Evolutionary conservation across 2,113 vertebrate genomes (phyloP), one percentile per base, ranked within the genome.

Genomic region (Poecilia latipinna): DNA sequence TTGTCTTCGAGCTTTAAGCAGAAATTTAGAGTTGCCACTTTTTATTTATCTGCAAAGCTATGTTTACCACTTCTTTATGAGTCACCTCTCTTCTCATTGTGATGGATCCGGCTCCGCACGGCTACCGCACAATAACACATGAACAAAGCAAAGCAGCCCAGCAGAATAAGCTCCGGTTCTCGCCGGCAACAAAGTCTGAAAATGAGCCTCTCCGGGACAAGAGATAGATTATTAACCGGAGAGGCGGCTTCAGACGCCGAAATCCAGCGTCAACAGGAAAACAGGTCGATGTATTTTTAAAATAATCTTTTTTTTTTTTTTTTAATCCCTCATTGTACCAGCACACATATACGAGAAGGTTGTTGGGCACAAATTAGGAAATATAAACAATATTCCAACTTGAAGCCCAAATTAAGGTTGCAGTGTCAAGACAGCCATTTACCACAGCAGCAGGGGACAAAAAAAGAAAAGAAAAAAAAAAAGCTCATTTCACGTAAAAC

Each of bases 51-150:
- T 54, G 8, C 31, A 39, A 65, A 62, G 75, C 61, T 77, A 79
- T 77, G 79, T 82, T 82, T 76, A 74, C 72, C 1, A 48, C 65
- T 63, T 78, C 60, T 72, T 82, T 63, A 60, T 64, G 66, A 80
- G 70, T 72, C 68, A 54, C 70, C 62, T 29, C 65, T 75, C 51
- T 2, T 28, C 64, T 71, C 65, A 32, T 31, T 32, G 66, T 62
- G 17, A 82, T 54, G 57, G 72, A 78, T 79, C 31, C 11, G 1
- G 61, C 78, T 71, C 42, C 37, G 78, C 54, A 65, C 66, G 33
- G 70, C 33, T 17, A 8, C 66, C 15, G 63, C 65, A 77, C 73
- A 70, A 65, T 61, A 48, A 68, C 8, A 54, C 28, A 31, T 22
- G 22, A 70, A 35, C 22, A 61, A 60, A 79, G 75, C 62, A 44